phyloP scores from a whole-genome alignment of 2,888 invertebrate species.

The Ctena decussata region DNA sequence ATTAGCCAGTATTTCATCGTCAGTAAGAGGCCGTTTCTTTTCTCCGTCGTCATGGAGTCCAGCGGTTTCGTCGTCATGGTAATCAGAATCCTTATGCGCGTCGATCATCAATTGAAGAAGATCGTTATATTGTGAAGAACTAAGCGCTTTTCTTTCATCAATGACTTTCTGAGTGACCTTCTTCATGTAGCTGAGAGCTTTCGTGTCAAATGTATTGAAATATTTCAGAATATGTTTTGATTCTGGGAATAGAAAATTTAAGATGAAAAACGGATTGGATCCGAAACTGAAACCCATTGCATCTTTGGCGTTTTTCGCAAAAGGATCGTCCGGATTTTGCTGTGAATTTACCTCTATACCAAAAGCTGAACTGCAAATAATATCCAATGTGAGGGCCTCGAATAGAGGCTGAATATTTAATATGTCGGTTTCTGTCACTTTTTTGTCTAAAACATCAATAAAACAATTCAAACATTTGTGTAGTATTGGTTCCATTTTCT shows the following conservation, averaged over 20 bases:
- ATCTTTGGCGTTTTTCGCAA: conserved; percentile 65
- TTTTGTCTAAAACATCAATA: conserved; percentile 19
- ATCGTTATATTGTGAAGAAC: conserved; percentile 24
- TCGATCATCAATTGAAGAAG: conserved; percentile 45
- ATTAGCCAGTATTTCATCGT: conserved; percentile 58
- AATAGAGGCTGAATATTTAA: conserved; percentile 33
- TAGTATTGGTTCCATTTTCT: conserved; percentile 48
- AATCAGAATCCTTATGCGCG: conserved; percentile 21
- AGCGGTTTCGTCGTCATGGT: not conserved
- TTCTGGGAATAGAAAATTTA: conserved; percentile 39
- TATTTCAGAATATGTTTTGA: conserved; percentile 14
- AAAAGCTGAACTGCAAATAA: conserved; percentile 70
- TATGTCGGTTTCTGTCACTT: not conserved
- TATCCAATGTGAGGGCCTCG: conserved; percentile 68
- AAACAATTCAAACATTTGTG: conserved; percentile 31
- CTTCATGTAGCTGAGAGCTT: conserved; percentile 42
- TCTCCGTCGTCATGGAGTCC: not conserved
- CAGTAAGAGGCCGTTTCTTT: conserved; percentile 45
- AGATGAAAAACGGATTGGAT: conserved; percentile 35
- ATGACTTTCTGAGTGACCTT: conserved; percentile 26
- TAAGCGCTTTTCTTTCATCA: conserved; percentile 4
- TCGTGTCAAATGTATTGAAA: conserved; percentile 31
- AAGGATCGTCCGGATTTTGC: conserved; percentile 56
- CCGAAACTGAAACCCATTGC: conserved; percentile 48
- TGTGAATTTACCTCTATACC: conserved; percentile 66